Conservation (phyloP, 2,113 vertebrate species). For the Rhea americana region DNA sequence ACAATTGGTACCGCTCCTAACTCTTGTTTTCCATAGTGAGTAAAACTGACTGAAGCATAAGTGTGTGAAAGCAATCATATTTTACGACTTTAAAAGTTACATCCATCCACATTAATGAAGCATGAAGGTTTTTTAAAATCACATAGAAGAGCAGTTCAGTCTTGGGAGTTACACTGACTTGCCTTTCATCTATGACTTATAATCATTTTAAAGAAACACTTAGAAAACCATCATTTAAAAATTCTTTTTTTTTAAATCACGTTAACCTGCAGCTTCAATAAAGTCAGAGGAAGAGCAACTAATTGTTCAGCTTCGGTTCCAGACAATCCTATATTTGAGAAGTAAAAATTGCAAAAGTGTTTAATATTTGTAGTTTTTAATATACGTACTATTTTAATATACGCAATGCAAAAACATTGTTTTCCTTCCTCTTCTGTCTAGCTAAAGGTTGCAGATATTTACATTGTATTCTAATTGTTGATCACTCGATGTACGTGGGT, state of each 20-base stretch:
- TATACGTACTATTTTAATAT: background rate
- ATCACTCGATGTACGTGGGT: background rate
- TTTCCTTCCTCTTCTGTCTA: background rate
- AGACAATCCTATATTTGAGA: background rate
- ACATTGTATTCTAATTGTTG: background rate
- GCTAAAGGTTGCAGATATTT: background rate
- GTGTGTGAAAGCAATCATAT: background rate
- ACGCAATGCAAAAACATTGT: background rate
- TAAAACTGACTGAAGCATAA: background rate
- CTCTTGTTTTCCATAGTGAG: background rate
- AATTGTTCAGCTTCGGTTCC: background rate
- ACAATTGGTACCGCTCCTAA: background rate
- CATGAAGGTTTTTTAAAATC: background rate
- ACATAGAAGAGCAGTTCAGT: background rate
- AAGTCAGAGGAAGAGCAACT: background rate
- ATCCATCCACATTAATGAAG: background rate
- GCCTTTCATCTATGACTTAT: background rate
- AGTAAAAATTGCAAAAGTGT: background rate
- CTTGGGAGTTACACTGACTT: background rate
- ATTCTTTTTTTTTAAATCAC: background rate
- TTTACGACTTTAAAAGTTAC: slow-evolving; percentile 8
- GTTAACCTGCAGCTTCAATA: background rate
- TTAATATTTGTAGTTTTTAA: background rate
- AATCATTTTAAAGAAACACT: background rate
- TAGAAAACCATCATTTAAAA: background rate